These are phyloP conservation scores for Notodonta dromedarius DNA, from an alignment of 2,888 invertebrate species.

Conservation along the genomic window DNA sequence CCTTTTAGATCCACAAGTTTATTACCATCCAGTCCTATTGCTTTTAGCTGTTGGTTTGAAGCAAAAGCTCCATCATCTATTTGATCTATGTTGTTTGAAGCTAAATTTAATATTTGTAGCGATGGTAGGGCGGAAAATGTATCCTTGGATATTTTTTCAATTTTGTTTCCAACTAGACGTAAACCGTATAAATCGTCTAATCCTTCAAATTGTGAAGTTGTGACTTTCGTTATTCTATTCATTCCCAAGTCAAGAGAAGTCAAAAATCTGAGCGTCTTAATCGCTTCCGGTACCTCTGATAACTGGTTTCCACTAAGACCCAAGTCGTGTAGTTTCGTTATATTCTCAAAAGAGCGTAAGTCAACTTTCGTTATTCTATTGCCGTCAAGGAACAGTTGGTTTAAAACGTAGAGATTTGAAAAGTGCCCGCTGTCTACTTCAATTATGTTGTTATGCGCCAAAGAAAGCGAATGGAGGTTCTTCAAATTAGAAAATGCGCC, in stretches of 20 bases:
- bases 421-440: conserved; percentile 89
- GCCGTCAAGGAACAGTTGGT: conserved; percentile 89
- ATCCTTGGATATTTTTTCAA: conserved; percentile 89
- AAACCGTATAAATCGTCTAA: conserved; percentile 90
- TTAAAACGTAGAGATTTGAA: conserved; percentile 88
- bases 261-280: conserved; percentile 87
- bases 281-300: conserved; percentile 88
- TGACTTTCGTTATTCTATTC: conserved; percentile 90
- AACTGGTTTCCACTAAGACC: conserved; percentile 90
- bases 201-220: conserved; percentile 89
- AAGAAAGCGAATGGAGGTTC: conserved; percentile 90
- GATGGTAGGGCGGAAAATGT: conserved; percentile 89
- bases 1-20: conserved; percentile 90
- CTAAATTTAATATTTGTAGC: conserved; percentile 91
- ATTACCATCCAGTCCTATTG: conserved; percentile 91
- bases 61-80: conserved; percentile 92
- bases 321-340: conserved; percentile 90
- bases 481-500: conserved; percentile 90
- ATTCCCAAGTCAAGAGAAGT: conserved; percentile 92
- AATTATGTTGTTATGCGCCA: conserved; percentile 88
- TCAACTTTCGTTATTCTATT: conserved; percentile 89
- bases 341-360: conserved; percentile 89
- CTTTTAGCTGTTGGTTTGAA: conserved; percentile 88
- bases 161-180: conserved; percentile 91
- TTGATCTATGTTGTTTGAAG: conserved; percentile 90